phyloP scores from a whole-genome alignment of 1,140 invertebrate species.

The Chironomus tepperi region DNA sequence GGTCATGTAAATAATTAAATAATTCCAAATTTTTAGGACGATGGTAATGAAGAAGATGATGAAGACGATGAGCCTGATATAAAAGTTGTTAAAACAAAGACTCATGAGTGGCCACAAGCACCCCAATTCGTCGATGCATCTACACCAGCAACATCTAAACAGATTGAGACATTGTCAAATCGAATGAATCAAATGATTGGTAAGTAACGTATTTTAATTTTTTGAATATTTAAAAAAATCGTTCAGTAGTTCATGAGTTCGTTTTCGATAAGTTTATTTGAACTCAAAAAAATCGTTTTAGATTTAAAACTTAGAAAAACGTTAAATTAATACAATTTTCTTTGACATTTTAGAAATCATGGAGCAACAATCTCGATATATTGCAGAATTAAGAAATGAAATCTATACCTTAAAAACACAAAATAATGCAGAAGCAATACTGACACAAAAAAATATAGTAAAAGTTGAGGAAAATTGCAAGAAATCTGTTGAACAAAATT shows the following conservation, averaged over 20 bases:
- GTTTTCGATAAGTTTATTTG: too few relatives aligned
- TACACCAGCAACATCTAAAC: constrained; percentile 23
- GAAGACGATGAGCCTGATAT: constrained; percentile 33
- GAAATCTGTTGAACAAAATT: neutral
- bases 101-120: constrained; percentile 30
- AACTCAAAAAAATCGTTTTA: too few relatives aligned
- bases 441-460: neutral
- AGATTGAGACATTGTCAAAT: constrained; percentile 38
- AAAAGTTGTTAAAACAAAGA: constrained; percentile 32
- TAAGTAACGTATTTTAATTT: constrained; percentile 25
- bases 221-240: too few relatives aligned
- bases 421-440: constrained; percentile 33
- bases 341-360: constrained; percentile 22
- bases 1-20: neutral
- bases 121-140: constrained; percentile 28
- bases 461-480: neutral
- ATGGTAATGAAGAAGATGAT: constrained; percentile 31
- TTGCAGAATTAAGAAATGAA: constrained; percentile 23
- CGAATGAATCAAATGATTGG: constrained; percentile 35
- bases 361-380: constrained; percentile 21
- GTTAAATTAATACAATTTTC: neutral
- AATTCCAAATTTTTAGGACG: constrained; percentile 26
- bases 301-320: neutral
- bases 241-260: too few relatives aligned
- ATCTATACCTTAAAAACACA: constrained; percentile 26